Conservation (phyloP, 2,888 invertebrate genomes). For the Nomada fucata region DNA sequence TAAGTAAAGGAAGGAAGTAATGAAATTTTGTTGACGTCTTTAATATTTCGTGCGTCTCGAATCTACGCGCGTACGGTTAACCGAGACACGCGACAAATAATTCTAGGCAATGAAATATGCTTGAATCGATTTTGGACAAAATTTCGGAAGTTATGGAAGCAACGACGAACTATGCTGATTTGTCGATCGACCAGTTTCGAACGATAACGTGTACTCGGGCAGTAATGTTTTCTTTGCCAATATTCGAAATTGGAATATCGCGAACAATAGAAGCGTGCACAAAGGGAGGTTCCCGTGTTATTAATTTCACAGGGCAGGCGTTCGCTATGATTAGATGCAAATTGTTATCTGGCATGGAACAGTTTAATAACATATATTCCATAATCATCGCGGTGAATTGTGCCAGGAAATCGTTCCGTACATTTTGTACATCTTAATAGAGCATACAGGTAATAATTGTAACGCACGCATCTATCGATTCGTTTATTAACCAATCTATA, state of each 20-base stretch:
- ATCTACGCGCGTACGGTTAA: too few species aligned
- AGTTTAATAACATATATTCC: slow-evolving; percentile 16
- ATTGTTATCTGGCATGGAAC: background rate
- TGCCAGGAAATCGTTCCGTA: background rate
- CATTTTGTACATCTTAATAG: slow-evolving; percentile 2
- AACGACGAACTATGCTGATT: too few species aligned
- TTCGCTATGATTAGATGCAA: slow-evolving; percentile 9
- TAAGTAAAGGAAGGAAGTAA: too few species aligned
- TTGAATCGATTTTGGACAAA: too few species aligned
- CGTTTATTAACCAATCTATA: background rate
- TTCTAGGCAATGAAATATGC: too few species aligned
- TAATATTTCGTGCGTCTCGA: too few species aligned
- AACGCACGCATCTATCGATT: background rate
- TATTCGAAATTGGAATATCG: background rate
- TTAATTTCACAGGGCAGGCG: background rate
- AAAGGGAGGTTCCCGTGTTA: background rate
- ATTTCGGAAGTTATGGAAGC: too few species aligned
- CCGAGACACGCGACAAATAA: too few species aligned
- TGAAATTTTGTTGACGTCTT: too few species aligned
- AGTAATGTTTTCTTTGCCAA: too few species aligned
- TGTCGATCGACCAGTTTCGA: too few species aligned
- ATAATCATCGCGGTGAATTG: background rate
- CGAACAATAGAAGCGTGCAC: background rate
- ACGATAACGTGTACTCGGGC: too few species aligned
- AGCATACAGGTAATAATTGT: background rate